phyloP scores from a whole-genome alignment of 2,113 vertebrate genomes.

The Todiramphus chloris region DNA sequence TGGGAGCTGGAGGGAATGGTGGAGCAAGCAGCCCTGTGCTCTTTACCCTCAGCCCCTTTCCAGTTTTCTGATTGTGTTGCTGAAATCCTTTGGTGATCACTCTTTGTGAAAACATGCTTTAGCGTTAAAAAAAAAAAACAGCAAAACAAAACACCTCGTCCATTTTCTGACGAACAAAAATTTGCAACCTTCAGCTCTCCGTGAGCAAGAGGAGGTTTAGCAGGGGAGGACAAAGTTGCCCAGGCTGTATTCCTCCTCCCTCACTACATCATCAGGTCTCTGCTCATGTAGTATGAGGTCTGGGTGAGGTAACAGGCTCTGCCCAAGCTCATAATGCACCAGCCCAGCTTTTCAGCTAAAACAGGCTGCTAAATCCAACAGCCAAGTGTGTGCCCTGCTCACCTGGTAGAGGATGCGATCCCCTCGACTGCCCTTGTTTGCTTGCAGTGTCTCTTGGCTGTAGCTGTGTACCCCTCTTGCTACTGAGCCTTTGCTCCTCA shows the following conservation, averaged over 20 bases:
- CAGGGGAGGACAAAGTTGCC: not conserved
- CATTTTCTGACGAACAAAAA: not conserved
- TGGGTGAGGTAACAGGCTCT: not conserved
- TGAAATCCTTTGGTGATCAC: not conserved
- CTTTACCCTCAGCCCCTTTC: not conserved
- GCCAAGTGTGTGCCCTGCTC: not conserved
- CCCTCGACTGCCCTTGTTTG: fast-evolving
- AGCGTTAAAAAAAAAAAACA: not conserved
- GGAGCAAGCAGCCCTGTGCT: no score
- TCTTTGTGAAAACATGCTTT: not conserved
- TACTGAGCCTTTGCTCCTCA: not conserved
- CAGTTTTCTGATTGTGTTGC: not conserved
- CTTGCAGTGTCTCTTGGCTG: not conserved
- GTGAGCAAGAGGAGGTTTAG: not conserved
- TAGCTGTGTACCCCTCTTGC: not conserved
- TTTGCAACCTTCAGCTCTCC: not conserved
- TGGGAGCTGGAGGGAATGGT: no score
- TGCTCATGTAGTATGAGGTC: not conserved
- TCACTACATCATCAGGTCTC: not conserved
- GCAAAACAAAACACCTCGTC: not conserved
- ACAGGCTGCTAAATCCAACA: not conserved
- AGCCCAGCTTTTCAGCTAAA: not conserved
- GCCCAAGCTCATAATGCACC: not conserved
- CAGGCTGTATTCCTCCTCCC: not conserved
- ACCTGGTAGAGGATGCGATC: not conserved